These are phyloP conservation scores for Arctopsyche grandis DNA, from an alignment of 1,140 invertebrate species.

Conservation along the genomic window DNA sequence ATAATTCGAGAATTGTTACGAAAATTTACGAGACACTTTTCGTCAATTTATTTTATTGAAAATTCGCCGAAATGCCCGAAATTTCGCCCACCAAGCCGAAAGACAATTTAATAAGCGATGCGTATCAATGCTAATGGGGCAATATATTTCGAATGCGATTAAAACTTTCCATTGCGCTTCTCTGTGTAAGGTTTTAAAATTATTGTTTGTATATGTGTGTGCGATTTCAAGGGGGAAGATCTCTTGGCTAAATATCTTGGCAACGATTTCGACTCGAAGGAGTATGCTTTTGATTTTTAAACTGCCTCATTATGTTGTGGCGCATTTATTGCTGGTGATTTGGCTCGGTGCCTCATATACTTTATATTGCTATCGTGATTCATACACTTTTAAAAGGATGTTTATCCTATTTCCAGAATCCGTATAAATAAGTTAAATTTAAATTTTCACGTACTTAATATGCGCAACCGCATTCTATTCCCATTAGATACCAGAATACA, in stretches of 20 bases:
- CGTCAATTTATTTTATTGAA: slow-evolving; percentile 35
- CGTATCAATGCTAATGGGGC: slow-evolving; percentile 36
- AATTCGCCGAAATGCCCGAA: slow-evolving; percentile 32
- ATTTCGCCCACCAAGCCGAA: neutral
- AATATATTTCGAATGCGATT: slow-evolving; percentile 39
- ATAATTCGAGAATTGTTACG: no score
- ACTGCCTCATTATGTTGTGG: slow-evolving; percentile 31
- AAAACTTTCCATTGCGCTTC: slow-evolving; percentile 27
- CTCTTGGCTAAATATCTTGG: slow-evolving; percentile 34
- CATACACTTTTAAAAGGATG: slow-evolving; percentile 3
- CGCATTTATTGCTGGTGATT: slow-evolving; percentile 44
- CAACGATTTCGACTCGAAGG: slow-evolving; percentile 25
- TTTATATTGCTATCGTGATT: slow-evolving; percentile 40
- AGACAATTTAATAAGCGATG: slow-evolving; percentile 36
- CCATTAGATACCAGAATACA: neutral
- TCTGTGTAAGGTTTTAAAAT: slow-evolving; percentile 24
- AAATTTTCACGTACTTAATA: neutral
- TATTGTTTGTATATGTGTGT: no score
- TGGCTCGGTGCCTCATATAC: slow-evolving; percentile 24
- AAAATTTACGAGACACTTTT: slow-evolving; percentile 23
- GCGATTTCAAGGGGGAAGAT: no score
- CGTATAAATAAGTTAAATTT: neutral
- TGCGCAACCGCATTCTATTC: neutral
- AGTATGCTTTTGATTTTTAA: slow-evolving; percentile 48
- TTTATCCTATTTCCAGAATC: no score